Conservation (phyloP, 1,140 invertebrate genomes). For the Lepidurus arcticus region DNA sequence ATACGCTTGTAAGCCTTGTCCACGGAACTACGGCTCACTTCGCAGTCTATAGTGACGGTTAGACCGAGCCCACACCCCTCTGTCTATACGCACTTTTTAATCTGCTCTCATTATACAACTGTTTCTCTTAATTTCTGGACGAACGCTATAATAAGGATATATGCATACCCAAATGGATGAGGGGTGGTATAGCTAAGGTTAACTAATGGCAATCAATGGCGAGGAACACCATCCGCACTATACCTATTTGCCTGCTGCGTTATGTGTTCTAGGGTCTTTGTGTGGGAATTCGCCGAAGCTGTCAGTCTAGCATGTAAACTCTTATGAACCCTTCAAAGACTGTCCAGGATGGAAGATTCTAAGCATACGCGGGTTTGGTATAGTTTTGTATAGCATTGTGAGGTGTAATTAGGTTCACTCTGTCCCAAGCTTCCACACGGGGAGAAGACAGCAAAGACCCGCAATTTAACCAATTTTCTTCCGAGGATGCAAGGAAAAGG, state of each 20-base stretch:
- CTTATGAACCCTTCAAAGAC: neutral
- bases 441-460: neutral
- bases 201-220: conserved; percentile 5
- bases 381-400: neutral
- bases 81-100: neutral
- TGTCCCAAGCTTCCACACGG: neutral
- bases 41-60: neutral
- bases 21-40: conserved; percentile 14
- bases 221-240: neutral
- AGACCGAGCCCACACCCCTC: neutral
- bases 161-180: too few species aligned
- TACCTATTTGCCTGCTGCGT: neutral
- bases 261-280: neutral
- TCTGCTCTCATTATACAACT: neutral
- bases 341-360: neutral
- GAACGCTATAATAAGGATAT: too few species aligned
- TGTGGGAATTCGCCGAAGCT: neutral
- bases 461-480: neutral
- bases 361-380: neutral
- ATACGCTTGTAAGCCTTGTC: neutral
- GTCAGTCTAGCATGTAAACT: neutral
- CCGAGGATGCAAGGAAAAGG: neutral
- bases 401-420: neutral
- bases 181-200: neutral
- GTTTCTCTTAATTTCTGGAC: neutral